Evolutionary conservation across 2,888 invertebrate species (phyloP).

Genomic region (Colostygia pectinataria): DNA sequence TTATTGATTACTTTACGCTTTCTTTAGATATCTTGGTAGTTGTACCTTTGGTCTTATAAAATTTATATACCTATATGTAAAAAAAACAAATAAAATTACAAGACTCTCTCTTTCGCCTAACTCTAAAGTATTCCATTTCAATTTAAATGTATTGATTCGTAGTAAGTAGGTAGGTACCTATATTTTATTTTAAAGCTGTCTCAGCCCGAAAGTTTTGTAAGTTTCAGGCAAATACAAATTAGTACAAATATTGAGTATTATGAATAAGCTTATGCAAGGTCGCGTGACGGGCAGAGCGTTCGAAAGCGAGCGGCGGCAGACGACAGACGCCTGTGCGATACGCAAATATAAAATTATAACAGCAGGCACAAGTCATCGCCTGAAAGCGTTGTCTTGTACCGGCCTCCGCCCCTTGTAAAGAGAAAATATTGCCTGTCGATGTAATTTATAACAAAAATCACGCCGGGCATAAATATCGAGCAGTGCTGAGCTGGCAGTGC

Average conservation of each 20-base stretch:
- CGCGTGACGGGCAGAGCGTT: constrained; percentile 64
- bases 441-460: constrained; percentile 62
- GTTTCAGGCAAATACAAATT: too few relatives aligned
- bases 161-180: too few relatives aligned
- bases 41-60: too few relatives aligned
- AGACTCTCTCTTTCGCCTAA: too few relatives aligned
- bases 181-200: too few relatives aligned
- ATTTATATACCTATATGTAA: too few relatives aligned
- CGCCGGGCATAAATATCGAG: constrained; percentile 50
- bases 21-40: background rate
- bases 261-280: constrained; percentile 60
- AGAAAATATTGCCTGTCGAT: constrained; percentile 71
- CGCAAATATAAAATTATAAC: constrained; percentile 77
- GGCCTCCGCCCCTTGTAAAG: constrained; percentile 50
- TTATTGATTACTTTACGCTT: constrained; percentile 14
- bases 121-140: too few relatives aligned
- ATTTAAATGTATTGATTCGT: too few relatives aligned
- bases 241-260: constrained; percentile 54
- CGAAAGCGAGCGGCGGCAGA: constrained; percentile 44
- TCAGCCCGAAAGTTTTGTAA: too few relatives aligned
- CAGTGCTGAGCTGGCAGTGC: constrained; percentile 38
- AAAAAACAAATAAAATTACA: too few relatives aligned
- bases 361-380: constrained; percentile 65
- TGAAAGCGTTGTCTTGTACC: constrained; percentile 78
- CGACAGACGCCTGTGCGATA: constrained; percentile 55